phyloP scores from a whole-genome alignment of 1,140 invertebrate genomes.

The Archivesica marissinica region DNA sequence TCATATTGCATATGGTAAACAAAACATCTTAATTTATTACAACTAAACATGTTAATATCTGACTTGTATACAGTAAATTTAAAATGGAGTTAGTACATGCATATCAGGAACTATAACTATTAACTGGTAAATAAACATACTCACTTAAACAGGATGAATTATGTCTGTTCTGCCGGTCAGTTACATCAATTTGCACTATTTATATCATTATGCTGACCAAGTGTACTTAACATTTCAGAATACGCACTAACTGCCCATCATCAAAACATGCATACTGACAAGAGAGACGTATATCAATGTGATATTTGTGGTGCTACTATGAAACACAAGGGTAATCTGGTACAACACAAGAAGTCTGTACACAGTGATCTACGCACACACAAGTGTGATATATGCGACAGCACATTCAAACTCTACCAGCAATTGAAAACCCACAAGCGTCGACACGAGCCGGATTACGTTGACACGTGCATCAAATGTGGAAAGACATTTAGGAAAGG shows the following conservation, averaged over 20 bases:
- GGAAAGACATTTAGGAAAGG: constrained; percentile 29
- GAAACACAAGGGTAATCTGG: constrained; percentile 4
- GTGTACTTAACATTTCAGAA: neutral
- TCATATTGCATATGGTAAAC: no score
- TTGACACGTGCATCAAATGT: constrained; percentile 15
- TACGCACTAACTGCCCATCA: neutral
- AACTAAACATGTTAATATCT: no score
- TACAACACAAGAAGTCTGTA: constrained; percentile 26
- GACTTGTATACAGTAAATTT: no score
- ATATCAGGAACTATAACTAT: no score
- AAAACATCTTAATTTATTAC: no score
- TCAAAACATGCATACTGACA: neutral
- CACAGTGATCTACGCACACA: neutral
- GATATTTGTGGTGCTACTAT: constrained; percentile 4
- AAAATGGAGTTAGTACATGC: no score
- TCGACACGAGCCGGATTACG: constrained; percentile 4
- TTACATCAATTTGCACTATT: no score
- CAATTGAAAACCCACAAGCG: constrained; percentile 9
- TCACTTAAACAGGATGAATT: no score
- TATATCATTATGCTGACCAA: no score
- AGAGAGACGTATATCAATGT: neutral
- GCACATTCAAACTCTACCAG: constrained; percentile 7
- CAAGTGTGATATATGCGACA: constrained; percentile 1
- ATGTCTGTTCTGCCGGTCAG: no score
- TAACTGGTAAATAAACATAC: no score